A percentile compares a stretch with the other conserved stretches of the same genome.
phyloP scores from a whole-genome alignment of 2,888 invertebrate genomes.

The Pediacus dermestoides region DNA sequence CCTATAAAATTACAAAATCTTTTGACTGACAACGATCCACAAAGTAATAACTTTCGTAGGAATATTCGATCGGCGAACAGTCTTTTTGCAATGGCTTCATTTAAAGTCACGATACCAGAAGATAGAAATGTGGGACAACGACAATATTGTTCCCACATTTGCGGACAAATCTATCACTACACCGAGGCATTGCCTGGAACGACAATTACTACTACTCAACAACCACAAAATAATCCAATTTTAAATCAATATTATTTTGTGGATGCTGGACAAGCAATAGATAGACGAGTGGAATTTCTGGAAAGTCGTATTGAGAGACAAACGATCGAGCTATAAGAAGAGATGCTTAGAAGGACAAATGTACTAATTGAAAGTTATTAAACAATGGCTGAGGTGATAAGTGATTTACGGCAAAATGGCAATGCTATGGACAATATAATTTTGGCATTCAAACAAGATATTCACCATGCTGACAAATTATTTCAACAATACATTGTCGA shows the following conservation, averaged over 20 bases:
- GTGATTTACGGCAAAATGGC: conserved; percentile 4
- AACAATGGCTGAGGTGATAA: conserved; percentile 13
- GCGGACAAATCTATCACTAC: conserved; percentile 21
- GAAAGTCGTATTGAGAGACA: conserved; percentile 3
- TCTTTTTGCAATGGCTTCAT: conserved; percentile 22
- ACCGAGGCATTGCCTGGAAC: conserved; percentile 7
- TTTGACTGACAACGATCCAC: too few species aligned
- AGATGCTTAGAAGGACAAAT: conserved; percentile 4
- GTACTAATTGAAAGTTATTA: conserved; percentile 8
- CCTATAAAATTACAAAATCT: too few species aligned
- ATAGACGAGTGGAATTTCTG: conserved; percentile 3
- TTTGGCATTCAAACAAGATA: too few species aligned
- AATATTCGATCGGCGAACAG: conserved; percentile 13
- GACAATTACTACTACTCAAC: too few species aligned
- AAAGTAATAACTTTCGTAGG: too few species aligned
- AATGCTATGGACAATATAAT: too few species aligned
- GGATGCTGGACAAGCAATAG: conserved; percentile 15
- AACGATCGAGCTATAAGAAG: conserved; percentile 7
- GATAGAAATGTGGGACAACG: conserved; percentile 12
- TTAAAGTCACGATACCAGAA: conserved; percentile 12
- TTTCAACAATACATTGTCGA: too few species aligned
- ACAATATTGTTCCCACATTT: conserved; percentile 14
- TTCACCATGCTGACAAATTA: too few species aligned
- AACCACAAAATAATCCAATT: conserved; percentile 6
- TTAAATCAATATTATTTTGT: conserved; percentile 21